Percentiles rank a stretch among this genome's conserved stretches.
Conservation (phyloP, 64 coral and sea anemone species). For the Cladopsammia gracilis region DNA sequence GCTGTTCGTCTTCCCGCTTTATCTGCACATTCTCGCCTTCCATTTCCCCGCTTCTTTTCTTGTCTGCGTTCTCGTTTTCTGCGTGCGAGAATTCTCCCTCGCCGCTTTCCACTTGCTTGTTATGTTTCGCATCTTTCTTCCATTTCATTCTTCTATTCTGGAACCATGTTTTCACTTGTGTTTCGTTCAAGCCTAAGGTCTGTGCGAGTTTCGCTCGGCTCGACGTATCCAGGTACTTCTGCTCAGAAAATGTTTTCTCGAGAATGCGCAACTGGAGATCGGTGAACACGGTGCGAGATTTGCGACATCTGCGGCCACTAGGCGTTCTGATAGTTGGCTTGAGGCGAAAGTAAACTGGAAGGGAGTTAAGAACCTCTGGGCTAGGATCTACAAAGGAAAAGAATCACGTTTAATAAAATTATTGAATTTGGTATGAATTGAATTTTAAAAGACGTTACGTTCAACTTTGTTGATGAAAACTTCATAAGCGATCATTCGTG, state of each 20-base stretch:
- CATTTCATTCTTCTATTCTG: conserved; percentile 80
- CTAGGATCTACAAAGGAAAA: conserved; percentile 58
- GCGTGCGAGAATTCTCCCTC: conserved; percentile 1
- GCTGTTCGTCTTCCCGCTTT: not conserved
- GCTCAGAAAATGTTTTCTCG: conserved; percentile 76
- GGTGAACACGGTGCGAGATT: conserved; percentile 75
- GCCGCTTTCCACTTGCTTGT: conserved; percentile 1
- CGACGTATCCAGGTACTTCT: conserved; percentile 76
- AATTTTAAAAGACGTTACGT: too few species aligned
- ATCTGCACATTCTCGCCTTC: not conserved
- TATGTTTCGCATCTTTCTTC: conserved; percentile 69
- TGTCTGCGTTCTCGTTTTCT: not conserved
- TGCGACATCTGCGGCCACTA: conserved; percentile 70
- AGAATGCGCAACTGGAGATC: conserved; percentile 72
- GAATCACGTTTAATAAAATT: not conserved
- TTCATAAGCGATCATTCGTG: too few species aligned
- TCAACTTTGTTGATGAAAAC: too few species aligned
- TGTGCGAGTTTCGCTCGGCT: conserved; percentile 83
- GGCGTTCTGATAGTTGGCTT: conserved; percentile 79
- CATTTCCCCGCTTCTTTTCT: not conserved
- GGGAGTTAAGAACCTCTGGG: conserved; percentile 65
- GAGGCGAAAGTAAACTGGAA: conserved; percentile 73
- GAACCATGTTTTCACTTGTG: conserved; percentile 81
- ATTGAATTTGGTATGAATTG: too few species aligned
- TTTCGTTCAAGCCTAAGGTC: conserved; percentile 72